A percentile compares a stretch with the other conserved stretches of the same genome.
phyloP scores from a whole-genome alignment of 2,113 vertebrate genomes.

The Hydrolagus affinis region DNA sequence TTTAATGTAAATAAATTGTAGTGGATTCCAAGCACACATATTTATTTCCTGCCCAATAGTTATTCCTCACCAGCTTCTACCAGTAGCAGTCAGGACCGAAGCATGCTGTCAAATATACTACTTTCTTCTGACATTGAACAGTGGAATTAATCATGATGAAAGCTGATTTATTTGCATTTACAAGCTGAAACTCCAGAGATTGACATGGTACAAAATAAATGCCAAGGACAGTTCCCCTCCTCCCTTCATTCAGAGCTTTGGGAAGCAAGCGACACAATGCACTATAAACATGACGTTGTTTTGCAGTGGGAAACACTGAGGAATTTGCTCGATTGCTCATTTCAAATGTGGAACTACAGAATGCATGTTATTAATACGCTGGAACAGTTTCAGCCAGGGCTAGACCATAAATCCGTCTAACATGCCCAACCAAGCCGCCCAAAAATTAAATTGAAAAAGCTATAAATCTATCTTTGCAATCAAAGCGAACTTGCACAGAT shows the following conservation, averaged over 20 bases:
- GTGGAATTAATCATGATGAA: conserved; percentile 3
- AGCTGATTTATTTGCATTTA: not conserved
- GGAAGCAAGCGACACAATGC: not conserved
- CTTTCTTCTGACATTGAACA: not conserved
- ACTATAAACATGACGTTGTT: not conserved
- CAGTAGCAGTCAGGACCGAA: not conserved
- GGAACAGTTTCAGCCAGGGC: too few relatives aligned
- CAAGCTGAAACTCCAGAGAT: not conserved
- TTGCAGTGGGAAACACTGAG: not conserved
- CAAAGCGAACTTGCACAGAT: not conserved
- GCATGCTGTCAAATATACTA: not conserved
- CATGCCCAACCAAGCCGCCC: too few relatives aligned
- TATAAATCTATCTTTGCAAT: not conserved
- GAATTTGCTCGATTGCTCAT: not conserved
- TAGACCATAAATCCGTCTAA: too few relatives aligned
- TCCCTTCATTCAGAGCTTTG: not conserved
- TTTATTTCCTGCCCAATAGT: not conserved
- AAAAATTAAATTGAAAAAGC: too few relatives aligned
- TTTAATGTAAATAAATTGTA: not conserved
- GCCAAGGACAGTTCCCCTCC: not conserved
- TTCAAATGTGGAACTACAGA: too few relatives aligned
- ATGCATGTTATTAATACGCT: too few relatives aligned
- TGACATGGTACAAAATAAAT: not conserved
- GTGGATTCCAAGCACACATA: not conserved
- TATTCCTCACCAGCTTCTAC: not conserved